Base-by-base conservation (phyloP, 2,797 vertebrate species). In the Acridotheres tristis region DNA sequence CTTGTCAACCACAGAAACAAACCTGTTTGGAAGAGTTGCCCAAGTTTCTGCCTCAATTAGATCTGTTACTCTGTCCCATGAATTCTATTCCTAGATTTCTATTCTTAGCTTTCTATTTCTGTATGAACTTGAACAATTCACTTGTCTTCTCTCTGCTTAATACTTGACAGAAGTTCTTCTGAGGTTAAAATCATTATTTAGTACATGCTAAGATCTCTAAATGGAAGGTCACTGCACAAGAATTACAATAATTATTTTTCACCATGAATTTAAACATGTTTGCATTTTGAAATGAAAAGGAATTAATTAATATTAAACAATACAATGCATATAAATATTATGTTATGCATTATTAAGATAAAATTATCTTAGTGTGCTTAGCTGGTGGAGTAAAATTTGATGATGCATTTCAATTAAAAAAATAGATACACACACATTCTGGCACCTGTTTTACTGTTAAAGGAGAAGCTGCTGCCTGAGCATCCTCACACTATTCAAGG, bases 61-160 rank as follows among this genome's bases (percentile, higher is more conserved):
- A 69, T 4, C 40, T 72, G 16, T 50, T 57, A 62, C 9, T 38
- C 16, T 77, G n/a, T 12, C 36, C 76, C 17, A 54, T 55, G 19
- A 61, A 61, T 66, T 91, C 47, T 79, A 34, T 78, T 91, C 30
- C n/a, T 89, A 22, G 36, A 47, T 67, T 84, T 87, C 69, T 85
- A 43, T 90, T 92, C 47, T 90, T 73, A 66, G 26, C 4, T 92
- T 95, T 80, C 81, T 90, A 80, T 92, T 93, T 83, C 57, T 85
- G 27, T 43, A 66, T 54, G 43, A 91, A 53, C 59, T 88, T 79
- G 51, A 79, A 61, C 29, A 79, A 88, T 47, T 73, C 38, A 78
- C 27, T 85, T 76, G 36, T 58, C 61, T 85, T 83, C 43, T 85
- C 29, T 74, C 59, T 83, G 16, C 36, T 85, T 69, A 69, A 15